Evolutionary conservation across 1,140 invertebrate species (phyloP), one percentile per base, ranked within the genome.

Genomic region (Ceratina australensis): DNA sequence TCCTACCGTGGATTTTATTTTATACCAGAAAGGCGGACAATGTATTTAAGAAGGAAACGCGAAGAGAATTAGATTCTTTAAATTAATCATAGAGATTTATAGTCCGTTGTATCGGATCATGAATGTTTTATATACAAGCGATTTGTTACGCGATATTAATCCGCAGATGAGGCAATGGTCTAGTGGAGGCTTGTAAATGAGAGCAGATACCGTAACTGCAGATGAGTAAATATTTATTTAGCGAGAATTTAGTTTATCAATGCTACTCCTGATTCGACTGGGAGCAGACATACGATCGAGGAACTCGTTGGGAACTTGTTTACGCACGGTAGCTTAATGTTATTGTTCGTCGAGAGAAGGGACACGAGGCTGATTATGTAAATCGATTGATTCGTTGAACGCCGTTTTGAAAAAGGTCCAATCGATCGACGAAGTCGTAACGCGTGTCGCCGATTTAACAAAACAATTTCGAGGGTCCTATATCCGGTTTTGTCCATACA

Each of bases 381-480:
- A 76, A 71, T 76, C 60, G 59, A 0, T 12, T 33, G 16, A 49
- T 54, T 61, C 57, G 5, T 71, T 16, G n/a, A 59, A n/a, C 47
- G 3, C n/a, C 3, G 3, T 66, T n/a, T 64, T 2, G 4, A 20
- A 16, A 42, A 42, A 26, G 5, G 18, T 28, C 47, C n/a, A 13
- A 16, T 50, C n/a, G 20, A 80, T 56, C 49, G 50, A n/a, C 16
- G 52, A 18, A 54, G 16, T 69, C 18, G 52, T 22, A 47, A 47
- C 59, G 65, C 61, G 71, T 74, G 67, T 83, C 60, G 80, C 16
- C 80, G 80, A 75, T 82, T 79, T 79, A 75, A 82, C 82, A 76
- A 75, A 82, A 83, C 80, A 79, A 79, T 83, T 83, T 79, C 47
- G 80, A 49, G 16, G 52, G 60, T 33, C 20, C 22, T n/a, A 24